Conservation (phyloP, 2,797 vertebrate genomes). For the Pseudopleuronectes americanus region DNA sequence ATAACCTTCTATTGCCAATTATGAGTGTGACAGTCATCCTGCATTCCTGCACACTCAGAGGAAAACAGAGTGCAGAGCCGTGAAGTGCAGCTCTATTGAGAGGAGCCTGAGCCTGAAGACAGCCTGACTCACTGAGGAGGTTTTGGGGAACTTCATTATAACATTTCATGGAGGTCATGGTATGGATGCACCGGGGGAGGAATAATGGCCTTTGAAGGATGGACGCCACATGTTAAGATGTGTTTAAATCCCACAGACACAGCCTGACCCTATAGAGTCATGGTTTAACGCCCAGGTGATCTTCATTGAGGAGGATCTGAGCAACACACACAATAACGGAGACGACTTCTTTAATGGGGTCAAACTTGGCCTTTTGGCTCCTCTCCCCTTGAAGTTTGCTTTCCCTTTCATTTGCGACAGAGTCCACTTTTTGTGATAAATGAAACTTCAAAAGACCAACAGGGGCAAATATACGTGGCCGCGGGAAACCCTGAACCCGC, state of each 20-base stretch:
- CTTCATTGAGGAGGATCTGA: slow-evolving; percentile 53
- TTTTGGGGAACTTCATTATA: slow-evolving; percentile 40
- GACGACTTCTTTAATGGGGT: slow-evolving; percentile 53
- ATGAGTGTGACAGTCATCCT: slow-evolving; percentile 21
- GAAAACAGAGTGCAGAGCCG: slow-evolving; percentile 9
- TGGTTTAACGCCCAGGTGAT: slow-evolving; percentile 60
- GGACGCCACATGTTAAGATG: slow-evolving; percentile 45
- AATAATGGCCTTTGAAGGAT: slow-evolving; percentile 42
- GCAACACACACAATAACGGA: slow-evolving; percentile 41
- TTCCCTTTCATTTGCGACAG: slow-evolving; percentile 33
- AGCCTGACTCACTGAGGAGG: slow-evolving; percentile 50
- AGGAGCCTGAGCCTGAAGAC: slow-evolving; percentile 43
- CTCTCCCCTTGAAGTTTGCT: slow-evolving; percentile 51
- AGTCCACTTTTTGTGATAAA: slow-evolving; percentile 56
- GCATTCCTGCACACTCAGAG: slow-evolving; percentile 1
- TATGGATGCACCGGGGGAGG: background rate
- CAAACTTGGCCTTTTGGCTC: slow-evolving; percentile 46
- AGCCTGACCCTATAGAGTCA: slow-evolving; percentile 33
- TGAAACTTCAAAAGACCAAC: slow-evolving; percentile 71
- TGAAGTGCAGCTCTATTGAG: slow-evolving; percentile 29
- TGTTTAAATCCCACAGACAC: slow-evolving; percentile 62
- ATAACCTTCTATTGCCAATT: background rate
- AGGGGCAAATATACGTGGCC: slow-evolving; percentile 35
- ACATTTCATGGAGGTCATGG: slow-evolving; percentile 39
- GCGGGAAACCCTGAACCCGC: slow-evolving; percentile 43